phyloP scores from a whole-genome alignment of 92 coral and sea anemone genomes.

The Plumapathes pennacea region DNA sequence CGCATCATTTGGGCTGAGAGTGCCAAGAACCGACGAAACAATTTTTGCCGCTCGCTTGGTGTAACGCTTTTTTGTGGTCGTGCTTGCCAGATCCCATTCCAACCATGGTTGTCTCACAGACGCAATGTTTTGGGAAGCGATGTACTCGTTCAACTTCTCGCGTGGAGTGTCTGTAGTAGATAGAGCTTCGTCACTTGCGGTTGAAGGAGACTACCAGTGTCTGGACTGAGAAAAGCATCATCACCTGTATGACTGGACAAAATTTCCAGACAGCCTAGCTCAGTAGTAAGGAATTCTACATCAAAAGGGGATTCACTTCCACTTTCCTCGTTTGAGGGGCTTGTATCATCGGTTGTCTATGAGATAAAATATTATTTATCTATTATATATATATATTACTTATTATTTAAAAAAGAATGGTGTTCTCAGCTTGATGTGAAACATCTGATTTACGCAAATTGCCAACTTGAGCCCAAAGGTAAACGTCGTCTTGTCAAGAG shows the following conservation, averaged over 20 bases:
- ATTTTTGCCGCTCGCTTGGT: slow-evolving; percentile 28
- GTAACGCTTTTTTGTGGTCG: slow-evolving; percentile 28
- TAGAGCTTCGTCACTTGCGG: slow-evolving; percentile 27
- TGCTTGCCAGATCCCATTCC: slow-evolving; percentile 33
- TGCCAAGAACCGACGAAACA: slow-evolving; percentile 23
- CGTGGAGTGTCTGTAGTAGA: slow-evolving; percentile 8
- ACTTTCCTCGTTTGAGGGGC: slow-evolving; percentile 24
- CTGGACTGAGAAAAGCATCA: slow-evolving; percentile 48
- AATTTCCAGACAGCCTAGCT: slow-evolving; percentile 26
- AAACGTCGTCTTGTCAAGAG: too few relatives aligned
- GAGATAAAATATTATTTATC: too few relatives aligned
- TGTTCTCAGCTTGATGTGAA: too few relatives aligned
- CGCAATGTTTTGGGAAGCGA: slow-evolving; percentile 13
- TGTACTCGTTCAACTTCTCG: slow-evolving; percentile 35
- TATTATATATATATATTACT: too few relatives aligned
- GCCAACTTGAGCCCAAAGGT: too few relatives aligned
- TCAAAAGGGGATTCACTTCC: slow-evolving; percentile 30
- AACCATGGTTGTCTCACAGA: slow-evolving; percentile 36
- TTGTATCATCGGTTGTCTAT: slow-evolving; percentile 32
- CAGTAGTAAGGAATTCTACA: slow-evolving; percentile 22
- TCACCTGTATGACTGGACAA: slow-evolving; percentile 10
- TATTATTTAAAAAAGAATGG: too few relatives aligned
- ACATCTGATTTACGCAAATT: too few relatives aligned
- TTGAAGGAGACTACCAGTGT: slow-evolving; percentile 35
- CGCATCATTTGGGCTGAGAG: slow-evolving; percentile 19